These are phyloP conservation scores for Ormia ochracea DNA, from an alignment of 2,888 invertebrate species.

Conservation along the genomic window DNA sequence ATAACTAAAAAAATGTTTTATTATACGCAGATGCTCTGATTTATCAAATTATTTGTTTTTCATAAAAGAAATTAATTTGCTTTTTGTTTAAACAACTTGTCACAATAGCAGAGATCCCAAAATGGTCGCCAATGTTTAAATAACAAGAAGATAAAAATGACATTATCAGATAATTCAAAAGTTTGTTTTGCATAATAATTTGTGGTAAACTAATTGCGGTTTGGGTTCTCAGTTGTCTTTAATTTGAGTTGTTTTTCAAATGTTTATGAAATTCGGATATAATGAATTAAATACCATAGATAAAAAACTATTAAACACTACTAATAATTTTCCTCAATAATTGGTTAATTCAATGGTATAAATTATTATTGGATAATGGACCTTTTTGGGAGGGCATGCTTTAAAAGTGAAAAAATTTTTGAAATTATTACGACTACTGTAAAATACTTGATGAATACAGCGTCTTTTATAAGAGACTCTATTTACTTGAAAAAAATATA, in stretches of 20 bases:
- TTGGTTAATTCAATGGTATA: not conserved
- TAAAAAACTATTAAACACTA: too few species aligned
- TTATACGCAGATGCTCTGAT: slow-evolving; percentile 39
- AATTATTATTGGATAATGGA: not conserved
- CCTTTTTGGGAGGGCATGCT: slow-evolving; percentile 21
- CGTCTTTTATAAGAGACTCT: not conserved
- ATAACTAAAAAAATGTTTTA: slow-evolving; percentile 17
- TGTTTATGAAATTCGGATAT: too few species aligned
- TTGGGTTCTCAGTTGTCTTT: too few species aligned
- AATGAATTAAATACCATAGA: too few species aligned
- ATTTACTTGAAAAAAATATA: not conserved
- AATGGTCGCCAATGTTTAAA: not conserved
- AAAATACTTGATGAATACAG: slow-evolving; percentile 4
- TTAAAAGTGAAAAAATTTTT: slow-evolving; percentile 1
- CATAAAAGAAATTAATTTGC: slow-evolving; percentile 32
- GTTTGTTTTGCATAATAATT: too few species aligned
- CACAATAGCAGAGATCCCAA: slow-evolving; percentile 19
- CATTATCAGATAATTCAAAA: too few species aligned
- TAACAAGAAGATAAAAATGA: too few species aligned
- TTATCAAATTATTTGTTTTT: slow-evolving; percentile 41
- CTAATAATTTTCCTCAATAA: not conserved
- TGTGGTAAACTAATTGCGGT: too few species aligned
- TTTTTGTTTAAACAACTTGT: slow-evolving; percentile 33
- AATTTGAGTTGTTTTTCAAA: too few species aligned
- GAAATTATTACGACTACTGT: not conserved